Evolutionary conservation across 2,797 vertebrate genomes (phyloP), one percentile per base, ranked within the genome.

Genomic region (Peromyscus aztecus): DNA sequence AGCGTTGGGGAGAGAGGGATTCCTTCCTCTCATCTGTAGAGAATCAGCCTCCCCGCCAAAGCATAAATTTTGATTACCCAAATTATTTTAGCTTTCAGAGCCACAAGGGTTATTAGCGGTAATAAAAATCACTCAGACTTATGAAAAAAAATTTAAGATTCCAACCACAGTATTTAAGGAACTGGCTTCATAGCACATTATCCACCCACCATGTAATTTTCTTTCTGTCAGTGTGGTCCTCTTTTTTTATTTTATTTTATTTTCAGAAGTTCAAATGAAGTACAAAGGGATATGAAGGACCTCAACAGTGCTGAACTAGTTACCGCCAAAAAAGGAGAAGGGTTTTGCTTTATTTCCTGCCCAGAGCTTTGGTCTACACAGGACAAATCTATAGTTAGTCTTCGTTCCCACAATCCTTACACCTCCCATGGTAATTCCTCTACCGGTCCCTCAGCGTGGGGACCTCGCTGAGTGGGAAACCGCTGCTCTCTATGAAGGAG

Each of bases 91-190:
- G 89, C 89, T 96, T 97, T 96, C 95, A 96, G 85, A 96, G 85
- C 75, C 94, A 84, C 92, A 86, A 81, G 63, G 85, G 90, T 97
- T 95, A 96, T 97, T 96, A 94, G 88, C 89, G 91, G 85, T 91
- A 91, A 97, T 96, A 97, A 97, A 90, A 98, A 97, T 94, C 92
- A 94, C 89, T 94, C 97, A 95, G 75, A 86, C 89, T 92, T 87
- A 95, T 63, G 93, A 80, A 90, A 55, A 90, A 55, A 63, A 2
- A 21, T 23, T 63, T 81, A 81, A 94, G 34, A 90, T 90, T 94
- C 61, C 84, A 93, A 89, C 90, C 90, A 94, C 85, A 89, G 63
- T 83, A 76, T 97, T 96, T 94, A 96, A 94, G 75, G 96, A 96
- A 91, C 88, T 95, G 91, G 96, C 95, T 95, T 96, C 86, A 86